Conservation (phyloP, 2,888 invertebrate genomes). For the Rhagophthalmus giganteus region DNA sequence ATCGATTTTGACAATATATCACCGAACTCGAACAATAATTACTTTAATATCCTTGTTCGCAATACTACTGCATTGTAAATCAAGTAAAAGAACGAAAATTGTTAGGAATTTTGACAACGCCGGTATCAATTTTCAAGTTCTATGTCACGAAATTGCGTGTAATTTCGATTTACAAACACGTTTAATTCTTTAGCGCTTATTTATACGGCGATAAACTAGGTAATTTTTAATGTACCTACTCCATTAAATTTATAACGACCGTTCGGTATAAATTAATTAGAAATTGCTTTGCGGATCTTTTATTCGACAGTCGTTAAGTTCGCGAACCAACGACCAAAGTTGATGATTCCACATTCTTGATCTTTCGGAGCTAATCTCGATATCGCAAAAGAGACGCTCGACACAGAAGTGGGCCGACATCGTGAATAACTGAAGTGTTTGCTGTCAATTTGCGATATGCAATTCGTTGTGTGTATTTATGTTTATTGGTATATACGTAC, state of each 20-base stretch:
- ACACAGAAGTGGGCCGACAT: constrained; percentile 32
- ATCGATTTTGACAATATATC: constrained; percentile 13
- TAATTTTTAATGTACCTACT: constrained; percentile 18
- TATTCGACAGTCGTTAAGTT: constrained; percentile 25
- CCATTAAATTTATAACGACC: constrained; percentile 23
- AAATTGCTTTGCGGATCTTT: constrained; percentile 28
- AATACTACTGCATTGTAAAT: constrained; percentile 18
- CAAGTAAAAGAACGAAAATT: constrained; percentile 12
- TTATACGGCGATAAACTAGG: too few species aligned
- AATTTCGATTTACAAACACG: too few species aligned
- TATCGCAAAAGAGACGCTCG: constrained; percentile 20
- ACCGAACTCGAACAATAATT: constrained; percentile 14
- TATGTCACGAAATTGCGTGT: too few species aligned
- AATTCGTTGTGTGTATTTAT: constrained; percentile 33
- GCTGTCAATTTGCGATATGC: constrained; percentile 35
- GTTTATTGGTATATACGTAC: constrained; percentile 32
- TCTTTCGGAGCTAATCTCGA: constrained; percentile 24
- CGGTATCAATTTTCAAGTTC: not conserved
- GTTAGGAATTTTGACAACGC: constrained; percentile 19
- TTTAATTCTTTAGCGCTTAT: too few species aligned
- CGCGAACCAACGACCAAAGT: constrained; percentile 27
- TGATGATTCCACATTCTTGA: constrained; percentile 32
- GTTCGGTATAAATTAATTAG: constrained; percentile 27
- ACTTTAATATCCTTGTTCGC: constrained; percentile 19
- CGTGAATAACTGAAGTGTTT: constrained; percentile 35